These are phyloP conservation scores for Polypedilum pembai DNA, from an alignment of 1,140 invertebrate genomes.

Conservation along the genomic window DNA sequence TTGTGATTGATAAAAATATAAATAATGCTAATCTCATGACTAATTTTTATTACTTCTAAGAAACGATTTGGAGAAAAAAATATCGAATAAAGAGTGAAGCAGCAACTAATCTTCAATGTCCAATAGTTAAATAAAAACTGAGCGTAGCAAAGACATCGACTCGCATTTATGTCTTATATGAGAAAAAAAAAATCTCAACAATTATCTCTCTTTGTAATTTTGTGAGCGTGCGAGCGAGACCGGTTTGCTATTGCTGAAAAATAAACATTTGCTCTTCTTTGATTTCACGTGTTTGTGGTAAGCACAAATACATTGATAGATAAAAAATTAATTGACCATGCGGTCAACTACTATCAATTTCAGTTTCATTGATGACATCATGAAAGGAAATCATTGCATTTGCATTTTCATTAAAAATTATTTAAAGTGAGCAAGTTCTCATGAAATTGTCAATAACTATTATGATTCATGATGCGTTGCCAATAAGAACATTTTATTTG, in stretches of 20 bases:
- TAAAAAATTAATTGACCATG: background rate
- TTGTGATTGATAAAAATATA: background rate
- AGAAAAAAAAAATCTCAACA: background rate
- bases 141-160: background rate
- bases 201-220: background rate
- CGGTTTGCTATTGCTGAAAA: background rate
- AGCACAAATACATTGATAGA: background rate
- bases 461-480: background rate
- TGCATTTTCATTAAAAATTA: no score
- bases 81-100: no score
- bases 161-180: conserved; percentile 11
- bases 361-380: no score
- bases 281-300: background rate
- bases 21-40: background rate
- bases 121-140: background rate
- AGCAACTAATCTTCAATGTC: background rate
- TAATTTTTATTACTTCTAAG: background rate
- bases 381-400: no score
- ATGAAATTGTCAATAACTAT: background rate
- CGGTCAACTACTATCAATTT: background rate
- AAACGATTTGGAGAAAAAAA: no score
- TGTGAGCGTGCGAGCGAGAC: background rate
- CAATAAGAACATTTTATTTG: background rate
- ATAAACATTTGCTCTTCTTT: background rate
- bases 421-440: background rate